Evolutionary conservation across 2,113 vertebrate genomes (phyloP).

Genomic region (Indicator maculatus): DNA sequence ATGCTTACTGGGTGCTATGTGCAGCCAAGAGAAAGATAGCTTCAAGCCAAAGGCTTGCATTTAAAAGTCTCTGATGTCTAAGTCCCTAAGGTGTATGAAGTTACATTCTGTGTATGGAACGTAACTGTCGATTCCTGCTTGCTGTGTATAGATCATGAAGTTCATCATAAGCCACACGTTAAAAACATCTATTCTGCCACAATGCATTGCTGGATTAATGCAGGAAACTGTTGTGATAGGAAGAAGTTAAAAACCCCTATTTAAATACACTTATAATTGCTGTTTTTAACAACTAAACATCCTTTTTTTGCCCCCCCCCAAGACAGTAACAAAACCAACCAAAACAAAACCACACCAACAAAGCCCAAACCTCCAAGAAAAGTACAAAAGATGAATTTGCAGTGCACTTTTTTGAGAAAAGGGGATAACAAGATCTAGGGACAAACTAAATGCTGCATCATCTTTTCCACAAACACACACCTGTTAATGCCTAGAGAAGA

Average conservation of each 20-base stretch:
- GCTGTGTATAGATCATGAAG: neutral
- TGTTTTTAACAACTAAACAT: neutral
- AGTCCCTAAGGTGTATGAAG: slow-evolving; percentile 61
- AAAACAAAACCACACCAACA: too few relatives aligned
- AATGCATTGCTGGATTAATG: neutral
- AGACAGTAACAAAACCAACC: too few relatives aligned
- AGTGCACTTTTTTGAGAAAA: neutral
- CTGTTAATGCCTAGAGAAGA: neutral
- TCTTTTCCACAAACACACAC: neutral
- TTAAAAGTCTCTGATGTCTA: slow-evolving; percentile 43
- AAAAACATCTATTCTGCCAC: neutral
- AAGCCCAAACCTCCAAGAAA: neutral
- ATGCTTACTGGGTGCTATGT: slow-evolving; percentile 53
- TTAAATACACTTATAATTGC: neutral
- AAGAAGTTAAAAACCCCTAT: neutral
- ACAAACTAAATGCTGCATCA: neutral
- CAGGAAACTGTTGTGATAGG: neutral
- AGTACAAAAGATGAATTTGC: neutral
- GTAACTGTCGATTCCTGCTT: slow-evolving; percentile 13
- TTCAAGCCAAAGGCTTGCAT: slow-evolving; percentile 38
- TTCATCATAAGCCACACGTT: neutral
- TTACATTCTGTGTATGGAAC: slow-evolving; percentile 38
- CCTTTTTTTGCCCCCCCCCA: too few relatives aligned
- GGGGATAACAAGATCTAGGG: neutral
- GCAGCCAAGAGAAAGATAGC: slow-evolving; percentile 62